phyloP scores from a whole-genome alignment of 1,140 invertebrate genomes.

The Drosophila ercepeae region DNA sequence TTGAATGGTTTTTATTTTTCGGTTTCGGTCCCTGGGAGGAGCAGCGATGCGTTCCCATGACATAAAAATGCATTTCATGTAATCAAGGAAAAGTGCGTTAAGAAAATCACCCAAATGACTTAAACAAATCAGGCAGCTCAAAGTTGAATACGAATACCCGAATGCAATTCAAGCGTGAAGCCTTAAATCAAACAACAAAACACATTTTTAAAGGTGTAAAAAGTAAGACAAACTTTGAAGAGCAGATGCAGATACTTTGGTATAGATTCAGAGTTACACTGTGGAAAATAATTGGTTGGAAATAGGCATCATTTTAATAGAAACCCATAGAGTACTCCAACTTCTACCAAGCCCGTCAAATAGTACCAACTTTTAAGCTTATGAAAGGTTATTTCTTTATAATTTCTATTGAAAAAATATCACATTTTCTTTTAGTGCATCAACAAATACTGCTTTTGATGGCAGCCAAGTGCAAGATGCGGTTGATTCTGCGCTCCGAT shows the following conservation, averaged over 20 bases:
- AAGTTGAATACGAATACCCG: conserved; percentile 7
- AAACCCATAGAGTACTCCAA: no score
- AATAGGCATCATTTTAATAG: no score
- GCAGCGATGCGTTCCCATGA: conserved; percentile 55
- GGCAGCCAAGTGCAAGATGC: conserved; percentile 56
- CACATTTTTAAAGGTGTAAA: conserved; percentile 65
- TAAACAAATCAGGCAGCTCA: conserved; percentile 59
- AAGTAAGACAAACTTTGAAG: conserved; percentile 65
- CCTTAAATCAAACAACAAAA: conserved; percentile 67
- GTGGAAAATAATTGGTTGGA: not conserved
- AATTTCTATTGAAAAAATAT: not conserved
- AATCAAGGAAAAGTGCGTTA: conserved; percentile 65
- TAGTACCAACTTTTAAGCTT: no score
- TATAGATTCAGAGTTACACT: conserved; percentile 23
- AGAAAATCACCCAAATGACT: conserved; percentile 66
- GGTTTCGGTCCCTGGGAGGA: not conserved
- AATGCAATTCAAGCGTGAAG: conserved; percentile 62
- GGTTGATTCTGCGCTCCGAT: conserved; percentile 41
- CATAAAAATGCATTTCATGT: conserved; percentile 76
- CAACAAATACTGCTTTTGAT: conserved; percentile 27
- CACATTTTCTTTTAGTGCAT: conserved; percentile 15
- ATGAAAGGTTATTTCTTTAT: no score
- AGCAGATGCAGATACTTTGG: conserved; percentile 28
- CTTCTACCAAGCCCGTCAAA: no score
- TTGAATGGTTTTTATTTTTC: not conserved